Percentiles rank a stretch among this genome's conserved stretches.
Conservation (phyloP, 2,113 vertebrate species). For the Odocoileus virginianus region DNA sequence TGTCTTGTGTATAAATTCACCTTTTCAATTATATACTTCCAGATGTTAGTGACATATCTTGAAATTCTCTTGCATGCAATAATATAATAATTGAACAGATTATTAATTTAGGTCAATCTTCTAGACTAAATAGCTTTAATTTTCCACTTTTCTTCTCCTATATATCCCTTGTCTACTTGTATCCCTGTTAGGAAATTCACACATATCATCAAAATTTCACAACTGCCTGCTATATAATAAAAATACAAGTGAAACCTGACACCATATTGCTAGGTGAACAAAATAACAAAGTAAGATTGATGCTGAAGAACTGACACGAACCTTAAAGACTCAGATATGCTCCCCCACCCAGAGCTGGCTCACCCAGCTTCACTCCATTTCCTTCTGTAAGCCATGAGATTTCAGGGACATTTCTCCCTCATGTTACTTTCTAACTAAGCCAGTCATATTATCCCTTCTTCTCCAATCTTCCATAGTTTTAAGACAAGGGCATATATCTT, state of each 20-base stretch:
- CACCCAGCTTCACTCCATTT: not conserved
- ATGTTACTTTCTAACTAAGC: not conserved
- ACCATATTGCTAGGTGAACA: not conserved
- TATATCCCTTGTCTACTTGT: not conserved
- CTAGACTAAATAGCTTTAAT: not conserved
- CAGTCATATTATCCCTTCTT: not conserved
- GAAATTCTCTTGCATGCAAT: not conserved
- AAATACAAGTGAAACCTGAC: not conserved
- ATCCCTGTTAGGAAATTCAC: not conserved
- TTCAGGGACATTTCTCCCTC: not conserved
- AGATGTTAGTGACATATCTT: not conserved
- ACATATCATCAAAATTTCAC: not conserved
- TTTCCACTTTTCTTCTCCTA: not conserved
- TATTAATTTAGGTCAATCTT: not conserved
- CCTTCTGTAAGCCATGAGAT: fast-evolving
- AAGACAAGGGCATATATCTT: not conserved
- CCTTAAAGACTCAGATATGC: not conserved
- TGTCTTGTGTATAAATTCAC: not conserved
- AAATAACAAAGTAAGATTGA: not conserved
- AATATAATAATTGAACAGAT: not conserved
- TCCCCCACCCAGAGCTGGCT: not conserved
- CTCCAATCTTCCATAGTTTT: not conserved
- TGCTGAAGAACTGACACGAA: not conserved
- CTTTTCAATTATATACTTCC: not conserved
- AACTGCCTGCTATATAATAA: not conserved